phyloP scores from a whole-genome alignment of 2,888 invertebrate genomes.

The Allophyes oxyacanthae region DNA sequence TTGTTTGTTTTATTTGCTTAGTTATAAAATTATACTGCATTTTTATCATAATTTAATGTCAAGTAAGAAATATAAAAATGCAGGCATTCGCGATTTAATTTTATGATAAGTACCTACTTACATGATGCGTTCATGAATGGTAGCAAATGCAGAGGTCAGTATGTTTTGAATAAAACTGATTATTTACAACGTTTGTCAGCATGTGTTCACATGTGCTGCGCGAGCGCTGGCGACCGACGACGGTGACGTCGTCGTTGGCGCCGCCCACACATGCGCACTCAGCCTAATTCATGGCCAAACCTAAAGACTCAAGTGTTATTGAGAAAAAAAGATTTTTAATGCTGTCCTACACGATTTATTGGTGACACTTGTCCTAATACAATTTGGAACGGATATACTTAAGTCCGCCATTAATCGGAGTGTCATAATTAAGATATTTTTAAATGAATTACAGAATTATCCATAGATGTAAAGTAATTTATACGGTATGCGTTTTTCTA shows the following conservation, averaged over 20 bases:
- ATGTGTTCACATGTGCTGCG: slow-evolving; percentile 73
- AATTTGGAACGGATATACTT: slow-evolving; percentile 44
- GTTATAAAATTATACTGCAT: slow-evolving; percentile 50
- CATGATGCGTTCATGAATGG: slow-evolving; percentile 42
- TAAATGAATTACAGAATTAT: slow-evolving; percentile 18
- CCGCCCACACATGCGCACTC: slow-evolving; percentile 69
- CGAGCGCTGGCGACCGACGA: slow-evolving; percentile 66
- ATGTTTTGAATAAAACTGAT: slow-evolving; percentile 68
- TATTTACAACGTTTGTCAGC: slow-evolving; percentile 71
- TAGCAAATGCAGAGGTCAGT: slow-evolving; percentile 67
- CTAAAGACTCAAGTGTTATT: slow-evolving; percentile 52
- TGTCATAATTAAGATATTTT: slow-evolving; percentile 12
- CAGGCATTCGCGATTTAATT: slow-evolving; percentile 19
- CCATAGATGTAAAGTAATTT: slow-evolving; percentile 11
- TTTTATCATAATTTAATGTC: slow-evolving; percentile 25
- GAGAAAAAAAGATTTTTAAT: slow-evolving; percentile 57
- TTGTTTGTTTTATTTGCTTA: slow-evolving; percentile 53
- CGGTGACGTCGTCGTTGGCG: slow-evolving; percentile 61
- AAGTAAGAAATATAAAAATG: slow-evolving; percentile 8
- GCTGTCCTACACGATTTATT: slow-evolving; percentile 55
- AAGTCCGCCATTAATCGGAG: slow-evolving; percentile 21
- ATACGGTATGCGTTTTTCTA: too few species aligned
- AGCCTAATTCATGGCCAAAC: slow-evolving; percentile 63
- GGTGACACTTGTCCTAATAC: slow-evolving; percentile 37
- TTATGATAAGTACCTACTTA: slow-evolving; percentile 26